Evolutionary conservation across 2,888 invertebrate genomes (phyloP).

Genomic region (Calameuta filiformis): DNA sequence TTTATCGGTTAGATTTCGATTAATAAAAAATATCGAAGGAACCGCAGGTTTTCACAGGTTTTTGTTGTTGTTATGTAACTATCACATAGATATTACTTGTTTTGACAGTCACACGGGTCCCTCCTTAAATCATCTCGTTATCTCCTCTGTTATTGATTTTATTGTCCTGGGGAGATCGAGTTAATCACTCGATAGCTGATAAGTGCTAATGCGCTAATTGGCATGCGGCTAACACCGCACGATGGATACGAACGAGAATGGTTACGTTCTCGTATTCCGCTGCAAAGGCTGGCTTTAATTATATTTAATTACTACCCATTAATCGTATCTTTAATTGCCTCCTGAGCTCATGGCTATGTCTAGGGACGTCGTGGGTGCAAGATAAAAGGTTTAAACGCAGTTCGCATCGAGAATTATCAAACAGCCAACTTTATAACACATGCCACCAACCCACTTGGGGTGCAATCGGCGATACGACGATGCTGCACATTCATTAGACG

Average conservation of each 20-base stretch:
- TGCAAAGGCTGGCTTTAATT: conserved; percentile 39
- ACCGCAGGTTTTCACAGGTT: background rate
- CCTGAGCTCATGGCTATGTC: background rate
- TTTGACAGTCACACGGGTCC: background rate
- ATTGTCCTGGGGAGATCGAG: conserved; percentile 35
- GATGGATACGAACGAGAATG: conserved; percentile 4
- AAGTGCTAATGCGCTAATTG: conserved; percentile 52
- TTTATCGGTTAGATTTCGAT: background rate
- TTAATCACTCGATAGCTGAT: conserved; percentile 7
- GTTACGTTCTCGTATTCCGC: conserved; percentile 13
- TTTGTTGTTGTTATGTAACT: background rate
- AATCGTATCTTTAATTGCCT: conserved; percentile 49
- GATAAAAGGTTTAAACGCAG: background rate
- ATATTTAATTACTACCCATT: conserved; percentile 51
- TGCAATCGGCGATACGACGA: background rate
- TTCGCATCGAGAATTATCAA: background rate
- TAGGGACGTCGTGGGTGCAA: background rate
- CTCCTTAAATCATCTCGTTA: conserved; percentile 3
- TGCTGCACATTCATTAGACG: background rate
- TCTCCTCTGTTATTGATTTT: conserved; percentile 29
- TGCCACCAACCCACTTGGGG: background rate
- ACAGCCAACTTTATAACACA: background rate
- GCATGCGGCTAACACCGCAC: conserved; percentile 31
- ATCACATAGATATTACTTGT: background rate
- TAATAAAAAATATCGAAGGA: background rate